These are phyloP conservation scores for Sinocyclocheilus anophthalmus DNA, from an alignment of 2,113 vertebrate species.

Conservation along the genomic window DNA sequence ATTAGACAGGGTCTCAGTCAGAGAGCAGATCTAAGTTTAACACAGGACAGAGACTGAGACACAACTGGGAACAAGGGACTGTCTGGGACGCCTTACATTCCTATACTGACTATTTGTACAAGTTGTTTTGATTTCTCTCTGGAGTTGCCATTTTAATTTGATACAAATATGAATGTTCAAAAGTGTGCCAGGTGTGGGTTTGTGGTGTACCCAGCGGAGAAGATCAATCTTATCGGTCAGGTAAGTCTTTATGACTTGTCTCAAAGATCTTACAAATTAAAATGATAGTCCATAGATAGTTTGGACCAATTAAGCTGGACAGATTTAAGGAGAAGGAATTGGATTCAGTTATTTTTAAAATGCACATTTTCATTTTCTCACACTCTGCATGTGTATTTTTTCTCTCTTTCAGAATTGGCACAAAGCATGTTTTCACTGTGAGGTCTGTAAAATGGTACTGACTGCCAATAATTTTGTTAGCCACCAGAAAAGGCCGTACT, in stretches of 20 bases:
- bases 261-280: too few relatives aligned
- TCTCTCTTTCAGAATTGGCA: slow-evolving; percentile 88
- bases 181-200: slow-evolving; percentile 91
- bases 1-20: slow-evolving; percentile 65
- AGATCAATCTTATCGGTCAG: slow-evolving; percentile 97
- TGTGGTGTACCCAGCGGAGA: slow-evolving; percentile 95
- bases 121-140: slow-evolving; percentile 26
- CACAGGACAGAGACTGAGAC: slow-evolving; percentile 59
- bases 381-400: slow-evolving; percentile 1
- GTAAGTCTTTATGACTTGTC: slow-evolving; percentile 65
- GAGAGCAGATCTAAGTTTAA: slow-evolving; percentile 74
- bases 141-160: slow-evolving; percentile 46
- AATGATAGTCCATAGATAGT: too few relatives aligned
- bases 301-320: too few relatives aligned
- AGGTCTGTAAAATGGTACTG: slow-evolving; percentile 95
- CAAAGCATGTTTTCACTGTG: slow-evolving; percentile 98
- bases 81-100: slow-evolving; percentile 54
- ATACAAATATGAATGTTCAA: slow-evolving; percentile 70
- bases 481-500: slow-evolving; percentile 93
- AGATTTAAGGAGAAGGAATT: not conserved
- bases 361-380: not conserved
- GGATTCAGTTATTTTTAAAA: not conserved
- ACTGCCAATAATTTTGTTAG: slow-evolving; percentile 97
- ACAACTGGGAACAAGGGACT: slow-evolving; percentile 47
- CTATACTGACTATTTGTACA: not conserved